Percentiles rank a stretch among this genome's conserved stretches.
phyloP scores from a whole-genome alignment of 2,113 vertebrate species.

The Misgurnus anguillicaudatus region DNA sequence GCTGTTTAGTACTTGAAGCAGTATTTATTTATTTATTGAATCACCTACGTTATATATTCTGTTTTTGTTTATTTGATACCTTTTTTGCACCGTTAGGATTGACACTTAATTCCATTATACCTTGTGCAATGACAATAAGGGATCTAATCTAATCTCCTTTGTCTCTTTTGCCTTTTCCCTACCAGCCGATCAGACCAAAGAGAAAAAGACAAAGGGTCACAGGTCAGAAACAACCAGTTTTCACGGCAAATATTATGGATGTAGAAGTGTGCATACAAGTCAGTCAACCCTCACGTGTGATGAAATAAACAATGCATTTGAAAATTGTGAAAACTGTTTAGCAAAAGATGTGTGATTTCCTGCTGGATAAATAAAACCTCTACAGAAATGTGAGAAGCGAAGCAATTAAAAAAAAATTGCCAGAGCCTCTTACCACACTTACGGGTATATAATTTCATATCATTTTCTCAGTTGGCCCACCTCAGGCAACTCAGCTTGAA shows the following conservation, averaged over 20 bases:
- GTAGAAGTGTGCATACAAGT: not conserved
- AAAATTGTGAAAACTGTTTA: not conserved
- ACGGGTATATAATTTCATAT: constrained; percentile 4
- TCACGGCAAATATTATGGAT: not conserved
- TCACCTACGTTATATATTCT: too few relatives aligned
- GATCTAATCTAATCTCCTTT: too few relatives aligned
- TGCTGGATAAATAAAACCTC: not conserved
- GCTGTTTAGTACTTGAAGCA: too few relatives aligned
- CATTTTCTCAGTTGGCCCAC: constrained; percentile 8
- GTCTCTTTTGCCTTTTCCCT: too few relatives aligned
- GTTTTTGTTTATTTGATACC: too few relatives aligned
- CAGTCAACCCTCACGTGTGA: not conserved
- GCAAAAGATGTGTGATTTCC: not conserved
- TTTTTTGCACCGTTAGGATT: too few relatives aligned
- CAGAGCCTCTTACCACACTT: constrained; percentile 9
- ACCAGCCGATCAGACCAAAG: too few relatives aligned
- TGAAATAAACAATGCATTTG: not conserved
- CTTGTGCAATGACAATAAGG: too few relatives aligned
- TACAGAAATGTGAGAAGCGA: not conserved
- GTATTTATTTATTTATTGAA: too few relatives aligned
- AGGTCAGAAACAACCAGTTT: not conserved
- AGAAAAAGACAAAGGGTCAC: not conserved
- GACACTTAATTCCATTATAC: too few relatives aligned
- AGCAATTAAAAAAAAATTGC: constrained; percentile 24
- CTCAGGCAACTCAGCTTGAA: constrained; percentile 23